Evolutionary conservation across 2,797 vertebrate species (phyloP).

Genomic region (Tarsius wallacei): DNA sequence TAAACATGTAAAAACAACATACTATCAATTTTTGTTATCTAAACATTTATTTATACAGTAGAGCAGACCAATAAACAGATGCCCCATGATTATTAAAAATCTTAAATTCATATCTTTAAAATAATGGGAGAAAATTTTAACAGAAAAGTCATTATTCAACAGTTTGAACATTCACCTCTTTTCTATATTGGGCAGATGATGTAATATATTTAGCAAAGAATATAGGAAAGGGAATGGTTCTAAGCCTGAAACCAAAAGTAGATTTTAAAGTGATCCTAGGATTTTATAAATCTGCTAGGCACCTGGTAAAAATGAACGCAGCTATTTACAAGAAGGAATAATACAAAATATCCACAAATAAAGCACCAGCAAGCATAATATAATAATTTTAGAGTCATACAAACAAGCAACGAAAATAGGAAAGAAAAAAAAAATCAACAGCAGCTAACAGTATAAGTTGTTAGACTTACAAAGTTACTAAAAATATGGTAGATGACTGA

Average conservation of each 20-base stretch:
- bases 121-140: not conserved
- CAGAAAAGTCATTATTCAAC: not conserved
- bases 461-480: not conserved
- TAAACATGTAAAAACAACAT: not conserved
- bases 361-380: not conserved
- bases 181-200: not conserved
- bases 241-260: not conserved
- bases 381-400: not conserved
- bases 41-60: not conserved
- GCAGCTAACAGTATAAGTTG: not conserved
- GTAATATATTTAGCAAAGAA: not conserved
- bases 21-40: not conserved
- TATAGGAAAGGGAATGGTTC: not conserved
- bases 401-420: not conserved
- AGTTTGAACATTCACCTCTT: not conserved
- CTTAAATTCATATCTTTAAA: not conserved
- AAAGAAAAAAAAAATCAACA: not conserved
- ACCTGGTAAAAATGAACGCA: slow-evolving; percentile 15
- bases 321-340: not conserved
- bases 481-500: not conserved
- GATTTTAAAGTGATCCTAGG: not conserved
- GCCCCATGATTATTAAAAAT: not conserved
- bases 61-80: not conserved
- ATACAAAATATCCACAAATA: not conserved
- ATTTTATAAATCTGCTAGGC: not conserved